Base-by-base conservation (phyloP, 2,888 invertebrate genomes). In the Gasteruption jaculator region DNA sequence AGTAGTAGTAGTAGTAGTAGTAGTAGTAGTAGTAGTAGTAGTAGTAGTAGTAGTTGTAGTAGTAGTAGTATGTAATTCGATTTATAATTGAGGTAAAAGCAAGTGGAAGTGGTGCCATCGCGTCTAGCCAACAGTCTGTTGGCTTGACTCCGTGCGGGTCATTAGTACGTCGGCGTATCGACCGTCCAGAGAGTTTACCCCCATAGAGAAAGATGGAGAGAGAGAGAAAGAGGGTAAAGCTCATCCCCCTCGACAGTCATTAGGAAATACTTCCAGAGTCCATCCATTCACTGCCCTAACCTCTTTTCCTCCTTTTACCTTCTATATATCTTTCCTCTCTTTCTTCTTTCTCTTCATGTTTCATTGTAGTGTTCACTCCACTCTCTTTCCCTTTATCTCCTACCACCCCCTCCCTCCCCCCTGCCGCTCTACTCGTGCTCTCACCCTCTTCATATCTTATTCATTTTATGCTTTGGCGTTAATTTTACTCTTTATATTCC, bases 101-200 rank as follows among this genome's bases (percentile, higher is more conserved):
- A n/a, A 53, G 53, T 48, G 58, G 52, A 50, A 48, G 58, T 57
- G 67, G 62, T 65, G 65, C 66, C 65, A 54, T 55, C 54, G 60
- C 56, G 68, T 67, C 68, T 67, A 65, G 65, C 61, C 63, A 58
- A 55, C 60, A 61, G 66, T 66, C 64, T 66, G 62, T 59, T 58
- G 57, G 58, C 56, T 50, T 57, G 55, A 56, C 58, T 61, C 54
- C 56, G 63, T 61, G 61, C 64, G 63, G 63, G 66, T 68, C 65
- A 68, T 67, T 68, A 68, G 65, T 67, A 64, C 65, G 58, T 60
- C 59, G 61, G 57, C 58, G 58, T 63, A 66, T 68, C 64, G 67
- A 68, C 60, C 63, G 60, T 47, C 53, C 49, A n/a, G n/a, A n/a
- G n/a, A n/a, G n/a, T n/a, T n/a, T n/a, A n/a, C n/a, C n/a, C n/a